Conservation (phyloP, 2,888 invertebrate species). For the Parnassius orleans region DNA sequence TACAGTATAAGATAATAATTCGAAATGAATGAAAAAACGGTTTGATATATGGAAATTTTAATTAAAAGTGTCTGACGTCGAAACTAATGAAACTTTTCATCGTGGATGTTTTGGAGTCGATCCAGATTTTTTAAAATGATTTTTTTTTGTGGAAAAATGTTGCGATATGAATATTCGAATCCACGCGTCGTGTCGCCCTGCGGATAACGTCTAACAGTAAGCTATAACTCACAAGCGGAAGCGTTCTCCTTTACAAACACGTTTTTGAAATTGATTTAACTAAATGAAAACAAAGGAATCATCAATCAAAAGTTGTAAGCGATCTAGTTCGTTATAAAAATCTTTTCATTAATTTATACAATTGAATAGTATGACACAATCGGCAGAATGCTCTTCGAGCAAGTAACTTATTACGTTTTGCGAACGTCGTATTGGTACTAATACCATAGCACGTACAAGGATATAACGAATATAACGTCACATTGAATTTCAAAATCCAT, state of each 20-base stretch:
- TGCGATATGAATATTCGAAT: constrained; percentile 69
- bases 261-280: neutral
- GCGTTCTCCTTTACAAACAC: constrained; percentile 18
- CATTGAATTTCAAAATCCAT: no score
- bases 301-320: no score
- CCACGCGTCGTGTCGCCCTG: constrained; percentile 61
- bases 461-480: no score
- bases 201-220: constrained; percentile 41
- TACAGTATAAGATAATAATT: constrained; percentile 9
- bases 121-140: constrained; percentile 64
- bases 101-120: constrained; percentile 51
- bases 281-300: neutral
- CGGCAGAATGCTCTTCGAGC: no score
- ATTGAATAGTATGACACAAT: no score
- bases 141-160: constrained; percentile 46
- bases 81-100: constrained; percentile 46
- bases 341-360: no score
- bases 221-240: constrained; percentile 35
- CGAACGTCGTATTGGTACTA: no score
- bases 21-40: constrained; percentile 27
- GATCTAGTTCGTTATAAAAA: no score
- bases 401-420: no score
- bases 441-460: no score
- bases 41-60: constrained; percentile 55
- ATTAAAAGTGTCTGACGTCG: constrained; percentile 40